Conservation (phyloP, 2,888 invertebrate species). For the Zaprionus lineosus region DNA sequence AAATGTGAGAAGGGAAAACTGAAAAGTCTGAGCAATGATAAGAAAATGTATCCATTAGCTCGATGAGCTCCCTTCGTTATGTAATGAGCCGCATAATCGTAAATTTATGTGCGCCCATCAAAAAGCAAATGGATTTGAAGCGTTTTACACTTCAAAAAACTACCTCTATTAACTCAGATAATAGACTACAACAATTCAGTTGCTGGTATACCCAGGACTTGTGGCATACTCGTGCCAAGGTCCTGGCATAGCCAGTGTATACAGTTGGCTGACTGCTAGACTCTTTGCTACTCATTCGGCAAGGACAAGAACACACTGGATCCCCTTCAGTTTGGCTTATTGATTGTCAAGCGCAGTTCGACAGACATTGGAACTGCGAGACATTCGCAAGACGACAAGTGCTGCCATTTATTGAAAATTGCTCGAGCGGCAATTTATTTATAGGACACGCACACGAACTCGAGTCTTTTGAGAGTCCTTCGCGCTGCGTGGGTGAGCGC, state of each 20-base stretch:
- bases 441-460: conserved; percentile 42
- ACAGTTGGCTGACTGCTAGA: neutral
- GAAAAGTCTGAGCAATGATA: too few species aligned
- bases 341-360: conserved; percentile 51
- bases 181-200: conserved; percentile 8
- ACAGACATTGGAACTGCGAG: conserved; percentile 1
- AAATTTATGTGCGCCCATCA: conserved; percentile 64
- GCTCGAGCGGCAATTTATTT: conserved; percentile 64
- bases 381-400: conserved; percentile 12
- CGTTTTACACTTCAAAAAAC: conserved; percentile 58
- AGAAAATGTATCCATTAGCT: conserved; percentile 7
- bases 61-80: conserved; percentile 36
- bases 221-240: too few species aligned
- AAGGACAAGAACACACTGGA: neutral
- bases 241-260: too few species aligned
- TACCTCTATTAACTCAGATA: conserved; percentile 57
- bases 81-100: conserved; percentile 63
- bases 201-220: too few species aligned
- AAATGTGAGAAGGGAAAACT: too few species aligned
- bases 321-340: conserved; percentile 32
- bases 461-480: neutral
- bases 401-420: conserved; percentile 63
- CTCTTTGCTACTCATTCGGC: too few species aligned
- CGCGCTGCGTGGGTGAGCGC: neutral
- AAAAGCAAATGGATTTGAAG: conserved; percentile 52